Evolutionary conservation across 2,797 vertebrate genomes (phyloP).

Genomic region (Phoeniculus purpureus): DNA sequence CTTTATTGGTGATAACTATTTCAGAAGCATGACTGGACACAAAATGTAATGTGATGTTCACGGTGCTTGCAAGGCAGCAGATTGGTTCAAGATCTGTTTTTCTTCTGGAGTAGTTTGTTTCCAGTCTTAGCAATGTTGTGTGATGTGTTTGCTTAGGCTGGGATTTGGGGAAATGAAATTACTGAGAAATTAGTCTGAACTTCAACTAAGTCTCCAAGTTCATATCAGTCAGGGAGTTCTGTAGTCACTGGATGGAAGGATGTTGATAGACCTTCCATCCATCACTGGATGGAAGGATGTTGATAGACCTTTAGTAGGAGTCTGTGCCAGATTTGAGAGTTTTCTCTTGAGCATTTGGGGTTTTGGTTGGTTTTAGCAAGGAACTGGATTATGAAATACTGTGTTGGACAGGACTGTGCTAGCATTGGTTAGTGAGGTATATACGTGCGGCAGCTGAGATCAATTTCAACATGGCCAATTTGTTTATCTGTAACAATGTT

Average conservation of each 20-base stretch:
- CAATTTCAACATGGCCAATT: neutral
- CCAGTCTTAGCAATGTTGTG: neutral
- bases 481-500: slow-evolving; percentile 12
- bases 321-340: neutral
- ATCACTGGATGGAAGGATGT: neutral
- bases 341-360: neutral
- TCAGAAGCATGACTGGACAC: neutral
- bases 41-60: neutral
- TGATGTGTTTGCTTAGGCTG: neutral
- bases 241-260: neutral
- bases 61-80: neutral
- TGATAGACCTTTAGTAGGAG: neutral
- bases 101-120: neutral
- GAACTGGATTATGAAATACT: neutral
- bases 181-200: neutral
- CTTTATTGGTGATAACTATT: neutral
- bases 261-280: neutral
- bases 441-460: neutral
- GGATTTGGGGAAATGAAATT: neutral
- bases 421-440: neutral
- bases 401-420: neutral
- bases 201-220: neutral
- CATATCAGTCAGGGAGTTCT: neutral
- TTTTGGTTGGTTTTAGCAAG: neutral
- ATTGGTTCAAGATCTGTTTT: neutral